Evolutionary conservation across 2,888 invertebrate genomes (phyloP).

Genomic region (Rotaria socialis): DNA sequence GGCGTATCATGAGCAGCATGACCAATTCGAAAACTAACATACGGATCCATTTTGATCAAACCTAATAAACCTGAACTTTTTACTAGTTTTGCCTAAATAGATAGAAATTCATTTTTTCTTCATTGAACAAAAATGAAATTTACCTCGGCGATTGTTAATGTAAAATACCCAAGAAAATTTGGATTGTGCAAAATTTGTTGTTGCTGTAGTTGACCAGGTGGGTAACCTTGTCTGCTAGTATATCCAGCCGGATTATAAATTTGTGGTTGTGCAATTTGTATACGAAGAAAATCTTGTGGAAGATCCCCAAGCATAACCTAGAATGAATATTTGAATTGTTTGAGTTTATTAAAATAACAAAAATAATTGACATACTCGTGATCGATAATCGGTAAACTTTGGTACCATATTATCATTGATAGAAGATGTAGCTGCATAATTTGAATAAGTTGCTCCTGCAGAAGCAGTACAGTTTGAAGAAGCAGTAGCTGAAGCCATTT

Average conservation of each 20-base stretch:
- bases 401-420: background rate
- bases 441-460: background rate
- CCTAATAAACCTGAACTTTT: constrained; percentile 89
- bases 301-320: constrained; percentile 23
- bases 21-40: constrained; percentile 82
- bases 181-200: constrained; percentile 21
- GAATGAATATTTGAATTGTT: background rate
- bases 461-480: background rate
- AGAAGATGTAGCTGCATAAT: background rate
- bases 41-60: constrained; percentile 75
- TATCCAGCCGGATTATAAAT: background rate
- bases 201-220: background rate
- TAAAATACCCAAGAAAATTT: constrained; percentile 17
- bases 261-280: background rate
- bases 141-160: constrained; percentile 1
- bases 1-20: constrained; percentile 92
- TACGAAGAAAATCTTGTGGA: constrained; percentile 20
- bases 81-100: constrained; percentile 72
- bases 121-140: too few species aligned
- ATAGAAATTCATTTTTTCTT: too few species aligned
- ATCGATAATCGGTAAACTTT: constrained; percentile 7
- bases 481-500: background rate
- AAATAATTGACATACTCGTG: background rate
- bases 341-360: background rate
- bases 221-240: background rate